Evolutionary conservation across 2,113 vertebrate genomes (phyloP), one percentile per base, ranked within the genome.

Genomic region (Lutjanus erythropterus): DNA sequence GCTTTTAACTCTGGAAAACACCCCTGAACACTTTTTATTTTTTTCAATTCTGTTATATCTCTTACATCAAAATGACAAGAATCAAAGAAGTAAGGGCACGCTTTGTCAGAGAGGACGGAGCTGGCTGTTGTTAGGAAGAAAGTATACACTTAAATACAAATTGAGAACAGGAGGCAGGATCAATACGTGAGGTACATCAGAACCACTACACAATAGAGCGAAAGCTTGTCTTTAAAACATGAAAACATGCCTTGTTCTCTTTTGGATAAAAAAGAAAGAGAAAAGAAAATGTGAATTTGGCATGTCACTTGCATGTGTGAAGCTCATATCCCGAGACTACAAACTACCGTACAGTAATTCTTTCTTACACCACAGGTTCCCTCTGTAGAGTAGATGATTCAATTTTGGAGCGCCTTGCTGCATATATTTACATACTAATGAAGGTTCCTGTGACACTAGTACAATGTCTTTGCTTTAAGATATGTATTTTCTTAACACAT

Each of bases 351-450:
- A 67, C 35, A 39, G 12, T 21, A 66, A 35, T 39, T 59, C n/a
- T 9, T 53, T 33, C 16, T 46, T 35, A 35, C 64, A 27, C 47
- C 47, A 50, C 42, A 52, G 60, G 16, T 58, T 65, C 42, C n/a
- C 73, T 81, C 23, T 60, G 39, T 44, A 65, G 55, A 83, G 39
- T 52, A 71, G 59, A 61, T 84, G 27, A 72, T 77, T 52, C 10
- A 27, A 79, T 64, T 67, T 71, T 7, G 27, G 9, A 59, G 73
- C 12, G 53, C 37, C 42, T 67, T 35, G 56, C 70, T 71, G 83
- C 62, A 83, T 75, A 60, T 23, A 75, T 78, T 64, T 79, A 44
- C 84, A 80, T 72, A 37, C 19, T 71, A 70, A 85, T 68, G 14
- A 75, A 1, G 9, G 27, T 33, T 23, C 35, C 18, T 56, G 14